Percentiles rank a stretch among this genome's conserved stretches.
phyloP scores from a whole-genome alignment of 1,140 invertebrate species.

The Magallana gigas region DNA sequence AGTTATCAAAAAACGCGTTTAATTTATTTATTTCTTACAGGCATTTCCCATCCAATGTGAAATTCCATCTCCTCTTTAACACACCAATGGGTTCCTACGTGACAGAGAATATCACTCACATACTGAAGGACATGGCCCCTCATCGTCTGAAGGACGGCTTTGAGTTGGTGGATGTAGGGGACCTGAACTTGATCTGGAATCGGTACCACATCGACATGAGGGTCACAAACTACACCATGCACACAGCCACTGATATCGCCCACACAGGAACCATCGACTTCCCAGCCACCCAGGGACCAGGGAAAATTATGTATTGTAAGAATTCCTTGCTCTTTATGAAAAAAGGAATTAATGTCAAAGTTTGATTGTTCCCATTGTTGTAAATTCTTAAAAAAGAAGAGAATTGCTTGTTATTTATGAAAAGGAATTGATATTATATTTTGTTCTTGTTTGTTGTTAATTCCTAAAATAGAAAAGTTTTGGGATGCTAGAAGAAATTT shows the following conservation, averaged over 20 bases:
- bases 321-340: too few species aligned
- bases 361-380: too few species aligned
- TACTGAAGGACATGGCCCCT: conserved; percentile 51
- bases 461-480: too few species aligned
- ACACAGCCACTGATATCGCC: conserved; percentile 23
- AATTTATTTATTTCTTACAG: conserved; percentile 34
- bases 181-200: conserved; percentile 54
- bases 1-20: too few species aligned
- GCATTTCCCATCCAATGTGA: conserved; percentile 51
- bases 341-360: too few species aligned
- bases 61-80: conserved; percentile 55
- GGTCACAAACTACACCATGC: conserved; percentile 54
- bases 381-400: too few species aligned
- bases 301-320: conserved; percentile 33
- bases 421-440: too few species aligned
- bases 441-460: too few species aligned
- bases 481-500: too few species aligned
- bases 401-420: too few species aligned
- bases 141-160: conserved; percentile 47
- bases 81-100: conserved; percentile 53
- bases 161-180: conserved; percentile 53
- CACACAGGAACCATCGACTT: conserved; percentile 23
- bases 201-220: conserved; percentile 42
- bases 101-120: conserved; percentile 51
- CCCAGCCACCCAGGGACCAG: neutral